Evolutionary conservation across 2,797 vertebrate species (phyloP).

Genomic region (Gouania willdenowi): DNA sequence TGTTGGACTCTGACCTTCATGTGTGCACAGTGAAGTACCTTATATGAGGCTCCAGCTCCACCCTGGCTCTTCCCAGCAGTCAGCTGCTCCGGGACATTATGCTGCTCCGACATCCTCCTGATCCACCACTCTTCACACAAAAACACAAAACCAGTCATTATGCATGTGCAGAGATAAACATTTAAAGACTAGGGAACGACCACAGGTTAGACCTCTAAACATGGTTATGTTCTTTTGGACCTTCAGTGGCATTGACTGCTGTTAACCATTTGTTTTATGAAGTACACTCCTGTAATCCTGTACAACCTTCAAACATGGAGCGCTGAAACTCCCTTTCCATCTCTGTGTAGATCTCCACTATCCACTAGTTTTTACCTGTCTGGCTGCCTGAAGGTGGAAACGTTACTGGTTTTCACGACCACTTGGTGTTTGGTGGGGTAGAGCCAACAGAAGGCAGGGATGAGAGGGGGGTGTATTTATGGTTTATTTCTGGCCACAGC

Average conservation of each 20-base stretch:
- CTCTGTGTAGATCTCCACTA: slow-evolving; percentile 5
- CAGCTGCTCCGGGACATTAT: slow-evolving; percentile 81
- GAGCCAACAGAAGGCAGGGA: slow-evolving; percentile 59
- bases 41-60: slow-evolving; percentile 77
- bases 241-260: background rate
- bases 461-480: slow-evolving; percentile 79
- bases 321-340: background rate
- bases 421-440: slow-evolving; percentile 58
- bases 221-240: background rate
- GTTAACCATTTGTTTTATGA: background rate
- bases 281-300: background rate
- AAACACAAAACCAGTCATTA: slow-evolving; percentile 26
- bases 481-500: slow-evolving; percentile 76
- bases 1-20: too few relatives aligned
- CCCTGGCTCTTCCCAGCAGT: slow-evolving; percentile 82
- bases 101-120: slow-evolving; percentile 83
- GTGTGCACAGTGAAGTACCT: slow-evolving; percentile 82
- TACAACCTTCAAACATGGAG: background rate
- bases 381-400: slow-evolving; percentile 48
- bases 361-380: slow-evolving; percentile 60
- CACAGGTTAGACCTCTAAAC: background rate
- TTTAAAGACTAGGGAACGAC: background rate
- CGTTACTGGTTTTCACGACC: slow-evolving; percentile 50
- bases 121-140: slow-evolving; percentile 51
- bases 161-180: background rate